Evolutionary conservation across 2,888 invertebrate species (phyloP), one percentile per base, ranked within the genome.

Genomic region (Acronicta leporina): DNA sequence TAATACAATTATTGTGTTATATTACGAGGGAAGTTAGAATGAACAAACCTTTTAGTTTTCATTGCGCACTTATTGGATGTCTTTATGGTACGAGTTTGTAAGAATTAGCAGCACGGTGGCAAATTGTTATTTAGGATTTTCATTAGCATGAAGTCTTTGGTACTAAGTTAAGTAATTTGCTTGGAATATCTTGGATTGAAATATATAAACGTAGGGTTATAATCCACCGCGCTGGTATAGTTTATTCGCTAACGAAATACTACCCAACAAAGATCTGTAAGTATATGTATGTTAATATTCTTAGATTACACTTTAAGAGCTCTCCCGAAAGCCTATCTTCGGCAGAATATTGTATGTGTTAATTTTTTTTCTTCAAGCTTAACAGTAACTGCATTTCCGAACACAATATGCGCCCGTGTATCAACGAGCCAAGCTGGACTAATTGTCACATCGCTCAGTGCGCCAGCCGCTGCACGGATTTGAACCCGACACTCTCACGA

Each of bases 401-500:
- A 0, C 44, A 20, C 30, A 38, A 38, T 8, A 0, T 0, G 1
- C 4, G 5, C 27, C 40, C 52, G 44, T 53, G 33, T 30, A 7
- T 47, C 44, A 13, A 33, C n/a, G 25, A 42, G 44, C 55, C n/a
- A 30, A 42, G 44, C 55, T n/a, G 16, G 41, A 62, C 47, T 64
- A 76, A 73, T 73, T 65, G 65, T 55, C 65, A 54, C 59, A 60
- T 69, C 49, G 44, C 58, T 68, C 40, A 43, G 73, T 44, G 30
- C 68, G 44, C 33, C 70, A 40, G 41, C 48, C 25, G 40, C 50
- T 56, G 47, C 47, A 40, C 33, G 42, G 61, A 57, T 62, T 57
- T 52, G 59, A 62, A 49, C 55, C 58, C 65, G 38, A 50, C 33
- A 43, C 49, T 38, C 40, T 48, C 14, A 2, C 54, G 49, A 54